Evolutionary conservation across 2,888 invertebrate genomes (phyloP), one percentile per base, ranked within the genome.

Genomic region (Limnephilus auricula): DNA sequence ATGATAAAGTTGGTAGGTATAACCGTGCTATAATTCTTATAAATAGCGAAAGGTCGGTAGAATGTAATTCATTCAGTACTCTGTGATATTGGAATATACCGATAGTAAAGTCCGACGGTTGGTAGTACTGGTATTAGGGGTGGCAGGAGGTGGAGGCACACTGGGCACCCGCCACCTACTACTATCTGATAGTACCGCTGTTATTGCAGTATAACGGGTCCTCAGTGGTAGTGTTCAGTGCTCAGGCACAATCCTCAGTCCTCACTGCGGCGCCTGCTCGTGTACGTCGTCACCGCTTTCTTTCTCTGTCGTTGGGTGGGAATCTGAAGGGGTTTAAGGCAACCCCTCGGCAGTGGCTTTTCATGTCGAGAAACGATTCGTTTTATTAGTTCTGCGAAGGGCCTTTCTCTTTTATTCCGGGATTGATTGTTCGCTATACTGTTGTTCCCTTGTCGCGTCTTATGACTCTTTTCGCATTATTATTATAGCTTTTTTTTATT

Each of bases 141-240:
- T 32, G 82, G 32, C 9, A 31, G 34, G 12, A 40, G 10, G 12
- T 37, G 37, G 37, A 4, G 31, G 10, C 40, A 40, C 40, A 40
- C 40, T 15, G 30, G 31, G 31, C 80, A 15, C 80, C 83, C 89
- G 40, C 40, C 25, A n/a, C 25, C 25, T n/a, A 9, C 65, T n/a
- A 85, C 89, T 78, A 86, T 88, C 89, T 50, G 85, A 79, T 78
- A 90, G 89, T 89, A 90, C 88, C 89, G 82, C 79, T 90, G 92
- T 92, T 92, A 90, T 92, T 91, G 92, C 91, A 89, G 85, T 91
- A 90, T 89, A 90, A 92, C 92, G 85, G 90, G 83, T 31, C 50
- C 80, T 80, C 80, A 50, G 50, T 50, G 50, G 18, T 18, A 50
- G 50, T 65, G 65, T 25, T 65, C 65, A 65, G 65, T 65, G 6